A percentile compares a stretch with the other conserved stretches of the same genome.
Evolutionary conservation across 2,888 invertebrate species (phyloP).

Genomic region (Temnothorax rugatulus): DNA sequence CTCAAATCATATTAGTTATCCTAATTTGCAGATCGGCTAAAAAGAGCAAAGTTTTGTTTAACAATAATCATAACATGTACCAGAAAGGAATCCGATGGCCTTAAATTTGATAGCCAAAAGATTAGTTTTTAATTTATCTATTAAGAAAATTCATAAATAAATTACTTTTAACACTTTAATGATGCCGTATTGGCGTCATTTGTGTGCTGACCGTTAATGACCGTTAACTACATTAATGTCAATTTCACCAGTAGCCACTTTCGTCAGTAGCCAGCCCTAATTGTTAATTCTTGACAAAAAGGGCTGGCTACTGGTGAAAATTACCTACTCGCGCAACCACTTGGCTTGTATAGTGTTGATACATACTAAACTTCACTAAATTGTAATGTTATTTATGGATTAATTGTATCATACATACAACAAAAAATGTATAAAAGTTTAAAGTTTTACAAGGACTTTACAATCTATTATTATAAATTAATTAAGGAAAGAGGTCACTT

Average conservation of each 20-base stretch:
- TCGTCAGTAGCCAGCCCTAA: no score
- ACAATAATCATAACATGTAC: background rate
- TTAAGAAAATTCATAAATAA: background rate
- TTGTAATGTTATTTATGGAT: background rate
- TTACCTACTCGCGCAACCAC: no score
- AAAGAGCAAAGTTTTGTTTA: background rate
- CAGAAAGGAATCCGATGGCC: background rate
- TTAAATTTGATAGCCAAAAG: background rate
- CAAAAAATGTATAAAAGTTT: background rate
- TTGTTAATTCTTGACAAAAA: no score
- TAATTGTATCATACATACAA: background rate
- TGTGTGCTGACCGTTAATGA: no score
- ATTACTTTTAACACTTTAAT: background rate
- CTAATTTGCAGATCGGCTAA: background rate
- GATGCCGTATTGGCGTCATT: no score
- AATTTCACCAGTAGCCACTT: no score
- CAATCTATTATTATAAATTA: background rate
- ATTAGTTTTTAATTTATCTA: background rate
- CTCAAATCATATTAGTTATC: background rate
- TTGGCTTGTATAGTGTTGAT: background rate
- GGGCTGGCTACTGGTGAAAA: no score
- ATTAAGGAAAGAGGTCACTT: background rate
- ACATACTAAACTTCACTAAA: background rate
- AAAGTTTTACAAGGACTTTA: background rate
- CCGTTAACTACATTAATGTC: no score